phyloP scores from a whole-genome alignment of 2,888 invertebrate genomes.

The Blastobasis adustella region DNA sequence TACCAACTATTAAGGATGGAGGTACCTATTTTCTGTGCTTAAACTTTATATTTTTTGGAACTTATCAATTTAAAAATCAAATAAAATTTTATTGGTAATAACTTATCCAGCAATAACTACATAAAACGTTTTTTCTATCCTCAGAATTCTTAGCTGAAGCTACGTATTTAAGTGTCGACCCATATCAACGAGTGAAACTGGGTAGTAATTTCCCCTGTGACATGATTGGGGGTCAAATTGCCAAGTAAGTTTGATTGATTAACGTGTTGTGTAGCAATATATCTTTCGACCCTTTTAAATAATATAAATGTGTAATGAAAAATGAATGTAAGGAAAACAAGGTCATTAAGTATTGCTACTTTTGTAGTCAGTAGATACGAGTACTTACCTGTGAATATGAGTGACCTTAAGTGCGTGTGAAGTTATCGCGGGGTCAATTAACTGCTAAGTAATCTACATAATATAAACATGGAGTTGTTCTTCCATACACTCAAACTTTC shows the following conservation, averaged over 20 bases:
- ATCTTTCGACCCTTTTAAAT: too few species aligned
- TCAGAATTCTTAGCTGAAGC: slow-evolving; percentile 79
- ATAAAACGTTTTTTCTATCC: slow-evolving; percentile 14
- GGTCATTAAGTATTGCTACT: too few species aligned
- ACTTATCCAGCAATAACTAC: background rate
- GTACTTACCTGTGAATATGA: too few species aligned
- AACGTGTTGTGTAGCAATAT: too few species aligned
- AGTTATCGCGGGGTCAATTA: too few species aligned
- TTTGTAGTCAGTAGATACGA: too few species aligned
- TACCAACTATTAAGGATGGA: slow-evolving; percentile 75
- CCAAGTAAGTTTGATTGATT: slow-evolving; percentile 58
- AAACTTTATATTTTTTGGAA: background rate
- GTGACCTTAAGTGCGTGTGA: too few species aligned
- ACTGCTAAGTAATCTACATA: too few species aligned
- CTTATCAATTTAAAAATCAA: background rate
- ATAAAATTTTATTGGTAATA: background rate
- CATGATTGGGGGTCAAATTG: slow-evolving; percentile 81
- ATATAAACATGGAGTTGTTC: too few species aligned
- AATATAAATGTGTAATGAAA: too few species aligned
- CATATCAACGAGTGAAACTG: slow-evolving; percentile 71
- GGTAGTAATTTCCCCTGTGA: slow-evolving; percentile 54
- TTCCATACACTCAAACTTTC: too few species aligned
- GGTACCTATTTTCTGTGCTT: slow-evolving; percentile 64
- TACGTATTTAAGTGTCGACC: slow-evolving; percentile 81
- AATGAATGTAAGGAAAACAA: too few species aligned